These are phyloP conservation scores for Papilio aristodemus DNA, from an alignment of 1,140 invertebrate genomes.

Conservation along the genomic window DNA sequence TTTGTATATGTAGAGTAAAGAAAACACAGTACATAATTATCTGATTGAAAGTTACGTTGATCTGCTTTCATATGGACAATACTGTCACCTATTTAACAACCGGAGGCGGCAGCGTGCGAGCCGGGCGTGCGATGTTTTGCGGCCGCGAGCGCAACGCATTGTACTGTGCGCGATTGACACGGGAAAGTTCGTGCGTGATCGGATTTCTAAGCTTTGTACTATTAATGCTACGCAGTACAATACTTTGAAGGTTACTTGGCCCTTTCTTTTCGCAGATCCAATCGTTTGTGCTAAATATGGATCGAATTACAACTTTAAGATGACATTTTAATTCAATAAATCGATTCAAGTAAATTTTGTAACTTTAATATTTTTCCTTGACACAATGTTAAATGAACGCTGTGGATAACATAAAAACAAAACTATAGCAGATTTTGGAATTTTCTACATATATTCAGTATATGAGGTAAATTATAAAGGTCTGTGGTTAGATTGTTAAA, in stretches of 20 bases:
- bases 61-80: background rate
- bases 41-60: background rate
- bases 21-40: background rate
- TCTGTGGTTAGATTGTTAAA: no score
- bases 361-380: no score
- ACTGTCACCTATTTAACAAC: conserved; percentile 11
- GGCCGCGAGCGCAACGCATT: conserved; percentile 38
- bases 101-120: conserved; percentile 5
- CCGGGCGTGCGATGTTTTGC: conserved; percentile 31
- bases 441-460: no score
- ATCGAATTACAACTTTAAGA: background rate
- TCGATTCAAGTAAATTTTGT: no score
- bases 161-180: conserved; percentile 41
- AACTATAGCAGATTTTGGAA: no score
- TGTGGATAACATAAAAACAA: no score
- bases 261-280: conserved; percentile 49
- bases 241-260: conserved; percentile 49
- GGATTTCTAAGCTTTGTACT: conserved; percentile 54
- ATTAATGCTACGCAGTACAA: conserved; percentile 46
- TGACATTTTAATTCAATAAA: no score
- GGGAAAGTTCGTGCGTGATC: conserved; percentile 57
- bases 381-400: no score
- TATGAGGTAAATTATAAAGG: no score
- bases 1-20: background rate
- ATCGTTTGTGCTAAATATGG: background rate